Evolutionary conservation across 2,888 invertebrate species (phyloP).

Genomic region (Pterostichus madidus): DNA sequence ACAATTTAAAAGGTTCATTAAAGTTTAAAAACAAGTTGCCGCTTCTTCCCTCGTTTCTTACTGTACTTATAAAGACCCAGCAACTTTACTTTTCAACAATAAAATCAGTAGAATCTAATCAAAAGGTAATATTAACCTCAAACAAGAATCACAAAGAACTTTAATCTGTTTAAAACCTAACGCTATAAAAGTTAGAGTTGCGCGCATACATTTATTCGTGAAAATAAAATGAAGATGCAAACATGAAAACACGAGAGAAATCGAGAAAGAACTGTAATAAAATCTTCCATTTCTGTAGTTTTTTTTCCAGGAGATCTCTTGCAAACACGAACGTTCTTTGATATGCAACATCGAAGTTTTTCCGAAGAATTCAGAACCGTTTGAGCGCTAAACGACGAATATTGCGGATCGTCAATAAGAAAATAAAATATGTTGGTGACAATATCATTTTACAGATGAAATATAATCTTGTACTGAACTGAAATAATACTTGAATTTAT

Average conservation of each 20-base stretch:
- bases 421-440: neutral
- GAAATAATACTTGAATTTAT: no score
- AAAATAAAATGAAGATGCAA: constrained; percentile 6
- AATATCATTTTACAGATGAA: no score
- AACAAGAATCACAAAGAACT: neutral
- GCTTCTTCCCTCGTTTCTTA: neutral
- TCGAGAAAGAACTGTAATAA: constrained; percentile 39
- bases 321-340: constrained; percentile 8
- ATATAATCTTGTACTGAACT: no score
- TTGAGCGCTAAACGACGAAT: neutral
- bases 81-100: neutral
- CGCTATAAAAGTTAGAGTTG: constrained; percentile 4
- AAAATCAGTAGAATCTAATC: neutral
- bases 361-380: neutral
- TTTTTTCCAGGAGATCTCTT: neutral
- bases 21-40: neutral
- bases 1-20: neutral
- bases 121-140: neutral
- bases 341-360: constrained; percentile 11
- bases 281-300: constrained; percentile 23
- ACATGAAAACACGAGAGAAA: constrained; percentile 27
- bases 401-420: neutral
- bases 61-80: neutral
- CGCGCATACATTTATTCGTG: constrained; percentile 1
- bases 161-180: constrained; percentile 1